Percentiles rank a stretch among this genome's conserved stretches.
Evolutionary conservation across 2,797 vertebrate species (phyloP).

Genomic region (Enteromius paludinosus): DNA sequence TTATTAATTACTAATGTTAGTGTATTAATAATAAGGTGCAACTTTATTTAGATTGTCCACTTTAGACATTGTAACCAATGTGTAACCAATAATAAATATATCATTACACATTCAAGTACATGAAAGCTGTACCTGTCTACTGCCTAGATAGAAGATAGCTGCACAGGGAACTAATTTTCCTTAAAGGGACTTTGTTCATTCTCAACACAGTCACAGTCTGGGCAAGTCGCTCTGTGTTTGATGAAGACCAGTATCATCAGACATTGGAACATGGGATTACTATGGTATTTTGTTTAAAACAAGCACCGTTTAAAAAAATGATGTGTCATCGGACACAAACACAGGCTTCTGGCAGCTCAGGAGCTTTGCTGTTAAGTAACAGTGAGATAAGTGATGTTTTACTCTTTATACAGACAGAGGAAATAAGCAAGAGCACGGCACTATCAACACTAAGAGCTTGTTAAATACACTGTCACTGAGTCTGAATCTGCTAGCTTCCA

Average conservation of each 20-base stretch:
- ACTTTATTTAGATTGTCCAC: too few relatives aligned
- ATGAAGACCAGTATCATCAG: constrained; percentile 39
- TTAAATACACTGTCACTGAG: background rate
- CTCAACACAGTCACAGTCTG: constrained; percentile 1
- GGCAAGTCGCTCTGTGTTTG: constrained; percentile 1
- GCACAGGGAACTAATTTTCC: background rate
- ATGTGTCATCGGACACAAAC: constrained; percentile 41
- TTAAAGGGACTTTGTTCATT: constrained; percentile 29
- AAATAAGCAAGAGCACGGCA: background rate
- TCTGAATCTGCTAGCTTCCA: background rate
- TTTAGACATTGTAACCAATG: too few relatives aligned
- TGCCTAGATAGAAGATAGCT: background rate
- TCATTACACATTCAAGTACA: background rate
- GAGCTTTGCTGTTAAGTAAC: background rate
- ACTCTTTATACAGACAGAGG: background rate
- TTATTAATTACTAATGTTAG: background rate
- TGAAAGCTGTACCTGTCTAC: background rate
- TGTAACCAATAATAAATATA: too few relatives aligned
- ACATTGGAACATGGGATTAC: constrained; percentile 40
- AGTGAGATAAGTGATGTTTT: background rate
- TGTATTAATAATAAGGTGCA: background rate
- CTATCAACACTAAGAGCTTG: background rate
- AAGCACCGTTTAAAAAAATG: constrained; percentile 30
- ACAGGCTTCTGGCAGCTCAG: constrained; percentile 14
- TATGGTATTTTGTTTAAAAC: constrained; percentile 48